Evolutionary conservation across 2,888 invertebrate species (phyloP).

Genomic region (Homarus gammarus): DNA sequence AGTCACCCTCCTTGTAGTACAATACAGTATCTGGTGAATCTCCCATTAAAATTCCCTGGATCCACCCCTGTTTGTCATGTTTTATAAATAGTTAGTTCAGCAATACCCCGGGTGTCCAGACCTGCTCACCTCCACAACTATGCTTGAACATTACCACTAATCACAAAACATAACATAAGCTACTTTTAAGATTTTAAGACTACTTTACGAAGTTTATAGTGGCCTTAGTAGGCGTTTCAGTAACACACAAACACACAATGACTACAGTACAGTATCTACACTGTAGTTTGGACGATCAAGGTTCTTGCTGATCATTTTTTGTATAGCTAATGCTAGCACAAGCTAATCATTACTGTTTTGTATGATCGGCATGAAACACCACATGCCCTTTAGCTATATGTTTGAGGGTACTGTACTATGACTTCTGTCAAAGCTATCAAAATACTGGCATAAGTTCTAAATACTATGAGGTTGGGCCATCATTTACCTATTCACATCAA

Average conservation of each 20-base stretch:
- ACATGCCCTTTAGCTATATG: background rate
- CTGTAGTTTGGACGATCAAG: background rate
- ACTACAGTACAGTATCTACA: no score
- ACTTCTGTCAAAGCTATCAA: background rate
- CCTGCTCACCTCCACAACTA: background rate
- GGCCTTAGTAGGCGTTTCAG: background rate
- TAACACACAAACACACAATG: background rate
- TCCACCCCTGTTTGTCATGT: no score
- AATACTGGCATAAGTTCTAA: background rate
- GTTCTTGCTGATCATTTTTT: background rate
- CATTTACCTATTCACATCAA: background rate
- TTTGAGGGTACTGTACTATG: background rate
- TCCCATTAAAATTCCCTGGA: no score
- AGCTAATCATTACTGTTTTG: background rate
- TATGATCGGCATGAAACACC: background rate
- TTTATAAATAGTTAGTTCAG: background rate
- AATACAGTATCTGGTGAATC: no score
- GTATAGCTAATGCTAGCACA: background rate
- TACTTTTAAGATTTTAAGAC: background rate
- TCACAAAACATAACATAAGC: background rate
- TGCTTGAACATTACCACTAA: background rate
- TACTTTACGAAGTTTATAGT: background rate
- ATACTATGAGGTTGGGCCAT: background rate
- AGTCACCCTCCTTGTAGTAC: no score
- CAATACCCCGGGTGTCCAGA: background rate